Conservation (phyloP, 1,140 invertebrate species). For the Fopius arisanus region DNA sequence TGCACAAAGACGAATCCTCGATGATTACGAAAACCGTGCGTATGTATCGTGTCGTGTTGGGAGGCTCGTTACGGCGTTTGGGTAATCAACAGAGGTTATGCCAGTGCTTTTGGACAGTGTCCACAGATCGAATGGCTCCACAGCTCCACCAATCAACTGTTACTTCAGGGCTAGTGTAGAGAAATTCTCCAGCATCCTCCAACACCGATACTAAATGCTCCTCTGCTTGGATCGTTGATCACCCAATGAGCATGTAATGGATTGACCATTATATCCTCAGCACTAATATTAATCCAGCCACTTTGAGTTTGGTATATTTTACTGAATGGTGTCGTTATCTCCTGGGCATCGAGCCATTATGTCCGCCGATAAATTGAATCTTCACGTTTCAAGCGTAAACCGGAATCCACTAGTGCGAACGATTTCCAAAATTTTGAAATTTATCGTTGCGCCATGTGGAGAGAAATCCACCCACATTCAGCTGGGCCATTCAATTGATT, state of each 20-base stretch:
- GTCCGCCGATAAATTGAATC: not conserved
- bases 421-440: not conserved
- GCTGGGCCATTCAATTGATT: not conserved
- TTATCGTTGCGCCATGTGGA: not conserved
- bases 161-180: slow-evolving; percentile 23
- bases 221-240: slow-evolving; percentile 30
- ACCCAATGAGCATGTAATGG: slow-evolving; percentile 38
- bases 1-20: too few relatives aligned
- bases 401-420: not conserved
- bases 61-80: slow-evolving; percentile 13
- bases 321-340: slow-evolving; percentile 28
- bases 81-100: slow-evolving; percentile 10
- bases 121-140: not conserved
- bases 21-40: slow-evolving; percentile 7
- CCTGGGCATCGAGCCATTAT: not conserved
- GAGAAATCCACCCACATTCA: not conserved
- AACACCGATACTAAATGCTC: slow-evolving; percentile 34
- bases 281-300: slow-evolving; percentile 6
- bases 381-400: not conserved
- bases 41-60: slow-evolving; percentile 4
- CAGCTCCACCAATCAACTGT: slow-evolving; percentile 37
- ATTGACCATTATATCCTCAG: slow-evolving; percentile 26
- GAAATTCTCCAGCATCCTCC: not conserved
- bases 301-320: slow-evolving; percentile 29
- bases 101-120: not conserved